A percentile compares a stretch with the other conserved stretches of the same genome.
These are phyloP conservation scores for Rallus crepitans DNA, from an alignment of 2,797 vertebrate species.

Conservation along the genomic window DNA sequence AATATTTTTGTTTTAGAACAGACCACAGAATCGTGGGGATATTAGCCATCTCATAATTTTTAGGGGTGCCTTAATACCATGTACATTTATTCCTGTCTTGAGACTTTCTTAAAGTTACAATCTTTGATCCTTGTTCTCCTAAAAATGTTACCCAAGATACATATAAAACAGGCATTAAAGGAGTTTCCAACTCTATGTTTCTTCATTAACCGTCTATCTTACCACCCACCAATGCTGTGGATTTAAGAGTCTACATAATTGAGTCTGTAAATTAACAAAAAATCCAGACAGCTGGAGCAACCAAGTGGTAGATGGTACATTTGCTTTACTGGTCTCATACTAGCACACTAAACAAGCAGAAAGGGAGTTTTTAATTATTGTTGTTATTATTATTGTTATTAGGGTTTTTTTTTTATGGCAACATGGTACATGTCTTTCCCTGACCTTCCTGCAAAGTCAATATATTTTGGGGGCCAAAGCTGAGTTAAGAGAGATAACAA, in stretches of 20 bases:
- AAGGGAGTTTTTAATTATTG: conserved; percentile 71
- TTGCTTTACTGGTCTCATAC: conserved; percentile 73
- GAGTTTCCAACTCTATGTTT: conserved; percentile 76
- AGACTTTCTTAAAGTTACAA: conserved; percentile 74
- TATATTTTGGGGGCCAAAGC: conserved; percentile 42
- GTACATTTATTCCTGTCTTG: conserved; percentile 64
- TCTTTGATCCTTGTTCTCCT: conserved; percentile 76
- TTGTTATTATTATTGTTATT: not conserved
- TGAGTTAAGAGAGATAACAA: conserved; percentile 66
- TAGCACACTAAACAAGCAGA: conserved; percentile 78
- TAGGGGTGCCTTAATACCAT: conserved; percentile 69
- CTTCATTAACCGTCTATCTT: conserved; percentile 79
- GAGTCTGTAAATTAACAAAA: conserved; percentile 78
- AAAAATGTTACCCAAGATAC: conserved; percentile 76
- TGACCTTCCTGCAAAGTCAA: conserved; percentile 55
- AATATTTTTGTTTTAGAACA: conserved; percentile 74
- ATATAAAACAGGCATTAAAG: conserved; percentile 79
- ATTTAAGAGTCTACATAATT: conserved; percentile 79
- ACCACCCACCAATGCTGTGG: conserved; percentile 75
- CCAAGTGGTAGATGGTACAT: conserved; percentile 57
- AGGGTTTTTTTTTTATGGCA: conserved; percentile 30
- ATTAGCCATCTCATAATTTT: conserved; percentile 79
- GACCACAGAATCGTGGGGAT: conserved; percentile 70
- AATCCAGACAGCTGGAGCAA: conserved; percentile 70
- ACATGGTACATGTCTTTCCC: conserved; percentile 65